Conservation (phyloP, 2,888 invertebrate species). For the Eueremaeus valkanovi region DNA sequence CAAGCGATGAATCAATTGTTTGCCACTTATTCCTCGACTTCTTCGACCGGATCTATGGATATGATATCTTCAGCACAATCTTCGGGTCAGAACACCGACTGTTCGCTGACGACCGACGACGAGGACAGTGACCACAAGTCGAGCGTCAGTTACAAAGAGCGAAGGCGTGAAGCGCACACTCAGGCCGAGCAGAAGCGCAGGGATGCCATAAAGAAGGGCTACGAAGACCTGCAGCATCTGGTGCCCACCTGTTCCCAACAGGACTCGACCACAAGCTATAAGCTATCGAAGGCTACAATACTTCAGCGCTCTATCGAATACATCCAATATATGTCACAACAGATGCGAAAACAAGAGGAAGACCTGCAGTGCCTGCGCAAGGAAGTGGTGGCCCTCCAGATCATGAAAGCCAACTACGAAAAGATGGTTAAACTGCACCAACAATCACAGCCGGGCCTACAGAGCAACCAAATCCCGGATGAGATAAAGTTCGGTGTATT, state of each 20-base stretch:
- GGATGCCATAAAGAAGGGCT: constrained; percentile 95
- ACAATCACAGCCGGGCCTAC: constrained; percentile 72
- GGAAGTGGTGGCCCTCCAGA: constrained; percentile 72
- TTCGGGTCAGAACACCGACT: constrained; percentile 70
- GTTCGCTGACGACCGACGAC: constrained; percentile 56
- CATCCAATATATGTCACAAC: constrained; percentile 76
- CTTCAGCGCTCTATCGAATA: constrained; percentile 71
- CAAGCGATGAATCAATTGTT: background rate
- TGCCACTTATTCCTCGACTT: background rate
- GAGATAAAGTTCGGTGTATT: constrained; percentile 97
- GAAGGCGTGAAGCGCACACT: constrained; percentile 89
- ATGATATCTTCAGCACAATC: constrained; percentile 63
- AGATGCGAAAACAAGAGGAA: constrained; percentile 91
- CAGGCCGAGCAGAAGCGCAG: constrained; percentile 93
- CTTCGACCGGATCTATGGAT: constrained; percentile 54
- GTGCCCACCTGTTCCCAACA: constrained; percentile 91
- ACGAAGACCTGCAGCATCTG: constrained; percentile 84
- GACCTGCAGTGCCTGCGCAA: constrained; percentile 61
- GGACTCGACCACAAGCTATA: constrained; percentile 73
- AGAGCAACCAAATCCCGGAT: constrained; percentile 83
- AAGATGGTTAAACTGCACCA: constrained; percentile 95
- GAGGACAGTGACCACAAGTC: constrained; percentile 62
- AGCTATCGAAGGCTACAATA: constrained; percentile 91
- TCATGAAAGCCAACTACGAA: constrained; percentile 92
- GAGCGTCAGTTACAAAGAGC: constrained; percentile 81